Evolutionary conservation across 2,888 invertebrate genomes (phyloP), one percentile per base, ranked within the genome.

Genomic region (Leptopilina myrica): DNA sequence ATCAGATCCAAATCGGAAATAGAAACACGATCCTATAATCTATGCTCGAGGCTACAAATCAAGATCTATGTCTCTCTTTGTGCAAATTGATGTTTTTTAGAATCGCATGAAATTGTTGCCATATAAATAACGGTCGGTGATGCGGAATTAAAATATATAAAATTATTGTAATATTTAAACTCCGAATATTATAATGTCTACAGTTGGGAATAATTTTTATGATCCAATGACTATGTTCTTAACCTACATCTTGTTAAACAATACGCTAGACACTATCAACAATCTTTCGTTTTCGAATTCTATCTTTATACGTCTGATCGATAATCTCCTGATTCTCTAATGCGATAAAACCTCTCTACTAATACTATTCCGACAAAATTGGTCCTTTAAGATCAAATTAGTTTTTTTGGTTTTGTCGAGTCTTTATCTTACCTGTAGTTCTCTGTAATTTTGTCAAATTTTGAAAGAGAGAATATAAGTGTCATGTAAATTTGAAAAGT

Each of bases 1-100:
- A 69, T 43, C 69, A 69, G 53, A 69, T 69, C 40, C 46, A 46
- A 69, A 62, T 62, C 62, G 62, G 20, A 62, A 62, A 62, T 62
- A 62, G 62, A 15, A 62, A 62, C 20, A 15, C 20, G 62, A 62
- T 62, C 62, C 62, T 62, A 62, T 15, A 26, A 67, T 26, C 26
- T 69, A 20, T 53, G 26, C 67, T 53, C 5, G 20, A 46, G 67
- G 11, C 49, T 53, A 69, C 14, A 56, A 73, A 53, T 73, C 69
- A 53, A 33, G 53, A 56, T 73, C 33, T 33, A 59, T 59, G 62
- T 62, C 62, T 15, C 9, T 62, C 62, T 62, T 62, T 62, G 20
- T 9, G 20, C 15, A 62, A 62, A 62, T 62, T 62, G 62, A 62
- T 62, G 62, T 62, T 62, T 62, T 62, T 62, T n/a, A 62, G 20